A percentile compares a stretch with the other conserved stretches of the same genome.
These are phyloP conservation scores for Ophion slaviceki DNA, from an alignment of 2,888 invertebrate genomes.

Conservation along the genomic window DNA sequence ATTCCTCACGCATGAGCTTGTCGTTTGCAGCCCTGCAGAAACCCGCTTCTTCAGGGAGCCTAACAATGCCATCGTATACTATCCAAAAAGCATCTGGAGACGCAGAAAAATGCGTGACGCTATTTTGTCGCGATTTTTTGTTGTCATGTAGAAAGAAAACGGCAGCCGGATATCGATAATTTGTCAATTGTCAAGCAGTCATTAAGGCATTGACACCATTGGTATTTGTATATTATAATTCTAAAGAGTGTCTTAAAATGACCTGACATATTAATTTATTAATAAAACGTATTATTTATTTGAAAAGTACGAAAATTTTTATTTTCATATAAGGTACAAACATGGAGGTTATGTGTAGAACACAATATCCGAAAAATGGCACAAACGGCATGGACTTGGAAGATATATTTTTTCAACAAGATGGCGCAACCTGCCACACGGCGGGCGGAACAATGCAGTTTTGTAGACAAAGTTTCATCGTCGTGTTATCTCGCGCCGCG, in stretches of 20 bases:
- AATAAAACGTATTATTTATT: too few species aligned
- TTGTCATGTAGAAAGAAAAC: neutral
- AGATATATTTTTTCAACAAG: too few species aligned
- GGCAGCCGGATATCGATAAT: neutral
- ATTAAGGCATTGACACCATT: neutral
- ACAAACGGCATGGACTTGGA: too few species aligned
- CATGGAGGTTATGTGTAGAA: too few species aligned
- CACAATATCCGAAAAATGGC: too few species aligned
- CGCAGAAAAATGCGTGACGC: neutral
- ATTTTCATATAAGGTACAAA: too few species aligned
- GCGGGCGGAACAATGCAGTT: too few species aligned
- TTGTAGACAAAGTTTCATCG: too few species aligned
- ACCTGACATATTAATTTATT: too few species aligned
- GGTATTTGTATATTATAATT: neutral
- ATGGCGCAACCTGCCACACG: too few species aligned
- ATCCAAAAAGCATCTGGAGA: neutral
- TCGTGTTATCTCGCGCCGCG: too few species aligned
- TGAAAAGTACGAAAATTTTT: too few species aligned
- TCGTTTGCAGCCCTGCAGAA: slow-evolving; percentile 6
- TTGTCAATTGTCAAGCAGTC: neutral
- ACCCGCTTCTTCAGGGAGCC: slow-evolving; percentile 8
- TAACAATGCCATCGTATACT: neutral
- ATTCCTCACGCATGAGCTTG: slow-evolving; percentile 3
- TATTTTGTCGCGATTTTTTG: neutral
- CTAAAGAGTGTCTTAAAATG: neutral